Evolutionary conservation across 2,113 vertebrate species (phyloP).

Genomic region (Daphoenositta chrysoptera): DNA sequence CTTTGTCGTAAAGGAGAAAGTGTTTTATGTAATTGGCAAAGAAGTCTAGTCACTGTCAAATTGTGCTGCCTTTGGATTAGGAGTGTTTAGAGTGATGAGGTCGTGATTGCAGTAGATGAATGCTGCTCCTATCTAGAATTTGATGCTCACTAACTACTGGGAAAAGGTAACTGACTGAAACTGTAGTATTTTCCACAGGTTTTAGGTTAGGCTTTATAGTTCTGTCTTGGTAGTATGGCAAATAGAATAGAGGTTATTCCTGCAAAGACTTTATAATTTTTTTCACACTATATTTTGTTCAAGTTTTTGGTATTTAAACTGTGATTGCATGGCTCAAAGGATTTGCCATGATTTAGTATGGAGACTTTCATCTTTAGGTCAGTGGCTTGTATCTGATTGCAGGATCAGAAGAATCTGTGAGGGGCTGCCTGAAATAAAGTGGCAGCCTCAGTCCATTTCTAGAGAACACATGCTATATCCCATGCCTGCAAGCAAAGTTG

Average conservation of each 20-base stretch:
- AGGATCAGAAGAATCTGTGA: neutral
- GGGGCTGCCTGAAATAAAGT: neutral
- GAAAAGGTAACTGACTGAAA: neutral
- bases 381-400: neutral
- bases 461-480: neutral
- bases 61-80: neutral
- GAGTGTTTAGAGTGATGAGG: neutral
- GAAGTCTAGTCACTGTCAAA: neutral
- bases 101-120: neutral
- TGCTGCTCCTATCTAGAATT: neutral
- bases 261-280: neutral
- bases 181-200: neutral
- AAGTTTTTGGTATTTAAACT: neutral
- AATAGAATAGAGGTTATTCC: neutral
- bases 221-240: neutral
- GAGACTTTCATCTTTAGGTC: neutral
- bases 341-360: neutral
- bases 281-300: neutral
- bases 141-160: neutral
- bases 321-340: neutral
- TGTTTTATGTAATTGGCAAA: neutral
- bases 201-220: neutral
- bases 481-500: neutral
- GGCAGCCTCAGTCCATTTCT: neutral
- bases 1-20: neutral